Evolutionary conservation across 2,888 invertebrate species (phyloP).

Genomic region (Ophioninae sp.): DNA sequence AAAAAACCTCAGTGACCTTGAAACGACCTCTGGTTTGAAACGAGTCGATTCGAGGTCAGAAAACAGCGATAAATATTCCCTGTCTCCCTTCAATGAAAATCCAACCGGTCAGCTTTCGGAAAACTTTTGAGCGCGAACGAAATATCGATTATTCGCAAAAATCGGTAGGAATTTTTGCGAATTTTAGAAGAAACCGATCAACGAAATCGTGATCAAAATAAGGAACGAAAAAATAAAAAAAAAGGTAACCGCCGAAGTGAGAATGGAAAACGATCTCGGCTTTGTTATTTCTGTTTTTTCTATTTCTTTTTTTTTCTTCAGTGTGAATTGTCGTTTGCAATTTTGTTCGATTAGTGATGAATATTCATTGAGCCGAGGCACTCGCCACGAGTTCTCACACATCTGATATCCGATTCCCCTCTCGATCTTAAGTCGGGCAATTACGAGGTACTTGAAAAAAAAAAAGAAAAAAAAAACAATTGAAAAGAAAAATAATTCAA

Average conservation of each 20-base stretch:
- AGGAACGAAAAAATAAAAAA: constrained; percentile 27
- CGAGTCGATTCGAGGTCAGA: no score
- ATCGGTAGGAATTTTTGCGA: not conserved
- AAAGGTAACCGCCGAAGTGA: not conserved
- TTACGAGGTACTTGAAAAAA: not conserved
- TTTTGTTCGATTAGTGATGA: not conserved
- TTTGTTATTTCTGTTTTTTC: not conserved
- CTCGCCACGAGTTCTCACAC: not conserved
- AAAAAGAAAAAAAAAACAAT: not conserved
- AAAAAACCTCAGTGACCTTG: no score
- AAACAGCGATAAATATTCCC: no score
- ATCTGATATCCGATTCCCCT: not conserved
- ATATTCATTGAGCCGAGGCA: not conserved
- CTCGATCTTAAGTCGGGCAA: not conserved
- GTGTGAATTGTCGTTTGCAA: not conserved
- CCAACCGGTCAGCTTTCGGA: not conserved
- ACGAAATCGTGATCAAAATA: not conserved
- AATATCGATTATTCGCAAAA: not conserved
- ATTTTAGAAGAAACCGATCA: not conserved
- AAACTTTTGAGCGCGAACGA: not conserved
- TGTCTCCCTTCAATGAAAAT: no score
- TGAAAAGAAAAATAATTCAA: not conserved
- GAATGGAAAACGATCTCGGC: not conserved
- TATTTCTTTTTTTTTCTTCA: not conserved
- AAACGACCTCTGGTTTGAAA: no score